Conservation (phyloP, 2,888 invertebrate genomes). For the Anarsia innoxiella region DNA sequence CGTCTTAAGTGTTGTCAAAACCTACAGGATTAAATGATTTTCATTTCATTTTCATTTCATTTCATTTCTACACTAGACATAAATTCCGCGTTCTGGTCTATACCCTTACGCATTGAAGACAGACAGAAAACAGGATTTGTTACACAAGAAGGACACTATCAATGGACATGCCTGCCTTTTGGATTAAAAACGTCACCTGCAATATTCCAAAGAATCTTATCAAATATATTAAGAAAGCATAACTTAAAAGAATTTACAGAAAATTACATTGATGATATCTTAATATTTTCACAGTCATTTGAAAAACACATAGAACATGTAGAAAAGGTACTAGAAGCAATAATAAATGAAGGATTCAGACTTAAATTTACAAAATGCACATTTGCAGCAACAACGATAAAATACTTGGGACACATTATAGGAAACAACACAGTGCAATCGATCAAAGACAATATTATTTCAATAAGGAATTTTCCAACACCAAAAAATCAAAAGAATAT, state of each 20-base stretch:
- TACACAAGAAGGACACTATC: constrained; percentile 24
- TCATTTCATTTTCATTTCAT: too few species aligned
- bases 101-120: constrained; percentile 26
- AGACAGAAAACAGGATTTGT: constrained; percentile 24
- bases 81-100: constrained; percentile 37
- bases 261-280: constrained; percentile 2
- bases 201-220: constrained; percentile 37
- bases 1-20: too few species aligned
- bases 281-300: constrained; percentile 3
- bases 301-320: neutral
- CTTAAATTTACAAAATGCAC: constrained; percentile 3
- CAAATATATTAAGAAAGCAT: constrained; percentile 18
- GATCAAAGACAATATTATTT: constrained; percentile 21
- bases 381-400: neutral
- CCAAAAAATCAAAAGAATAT: constrained; percentile 18
- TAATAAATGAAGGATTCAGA: neutral
- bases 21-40: too few species aligned
- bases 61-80: constrained; percentile 28
- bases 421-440: constrained; percentile 22
- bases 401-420: constrained; percentile 22
- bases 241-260: neutral
- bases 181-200: constrained; percentile 38
- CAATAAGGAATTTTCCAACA: constrained; percentile 17
- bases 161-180: constrained; percentile 36
- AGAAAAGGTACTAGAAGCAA: constrained; percentile 1